Conservation (phyloP, 2,797 vertebrate genomes). For the Sebastes taczanowskii region DNA sequence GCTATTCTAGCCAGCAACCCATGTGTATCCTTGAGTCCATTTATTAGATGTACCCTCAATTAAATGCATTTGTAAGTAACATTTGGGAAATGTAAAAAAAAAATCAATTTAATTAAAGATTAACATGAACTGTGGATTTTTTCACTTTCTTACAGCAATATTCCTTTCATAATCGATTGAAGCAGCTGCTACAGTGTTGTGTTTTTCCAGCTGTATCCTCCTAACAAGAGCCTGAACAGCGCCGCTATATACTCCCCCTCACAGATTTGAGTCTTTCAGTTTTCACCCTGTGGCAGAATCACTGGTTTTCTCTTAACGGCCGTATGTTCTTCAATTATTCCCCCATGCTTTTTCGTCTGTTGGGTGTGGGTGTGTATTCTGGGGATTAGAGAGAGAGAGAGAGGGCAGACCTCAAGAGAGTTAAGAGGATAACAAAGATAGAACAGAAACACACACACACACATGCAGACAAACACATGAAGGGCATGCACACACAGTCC, state of each 20-base stretch:
- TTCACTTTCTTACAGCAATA: slow-evolving; percentile 16
- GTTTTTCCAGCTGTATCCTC: slow-evolving; percentile 47
- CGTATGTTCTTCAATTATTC: slow-evolving; percentile 59
- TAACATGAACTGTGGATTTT: not conserved
- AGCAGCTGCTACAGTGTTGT: slow-evolving; percentile 40
- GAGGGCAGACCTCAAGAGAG: slow-evolving; percentile 64
- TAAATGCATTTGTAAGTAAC: not conserved
- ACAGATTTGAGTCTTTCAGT: slow-evolving; percentile 64
- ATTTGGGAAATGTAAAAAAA: slow-evolving; percentile 13
- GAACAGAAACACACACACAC: slow-evolving; percentile 32
- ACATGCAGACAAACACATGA: slow-evolving; percentile 17
- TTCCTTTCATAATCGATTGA: slow-evolving; percentile 41
- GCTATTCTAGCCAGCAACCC: not conserved
- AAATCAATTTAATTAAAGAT: not conserved
- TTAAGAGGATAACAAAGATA: slow-evolving; percentile 72
- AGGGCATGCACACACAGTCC: slow-evolving; percentile 7
- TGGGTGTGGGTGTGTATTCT: slow-evolving; percentile 67
- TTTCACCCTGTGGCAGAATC: slow-evolving; percentile 66
- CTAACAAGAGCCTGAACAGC: slow-evolving; percentile 48
- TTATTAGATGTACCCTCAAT: slow-evolving; percentile 17
- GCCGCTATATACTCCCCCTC: slow-evolving; percentile 51
- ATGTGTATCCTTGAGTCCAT: not conserved
- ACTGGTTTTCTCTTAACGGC: slow-evolving; percentile 51
- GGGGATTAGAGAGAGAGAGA: slow-evolving; percentile 67
- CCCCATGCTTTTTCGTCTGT: slow-evolving; percentile 39